These are phyloP conservation scores for Catamblyrhynchus diadema DNA, from an alignment of 2,797 vertebrate genomes.

Conservation along the genomic window DNA sequence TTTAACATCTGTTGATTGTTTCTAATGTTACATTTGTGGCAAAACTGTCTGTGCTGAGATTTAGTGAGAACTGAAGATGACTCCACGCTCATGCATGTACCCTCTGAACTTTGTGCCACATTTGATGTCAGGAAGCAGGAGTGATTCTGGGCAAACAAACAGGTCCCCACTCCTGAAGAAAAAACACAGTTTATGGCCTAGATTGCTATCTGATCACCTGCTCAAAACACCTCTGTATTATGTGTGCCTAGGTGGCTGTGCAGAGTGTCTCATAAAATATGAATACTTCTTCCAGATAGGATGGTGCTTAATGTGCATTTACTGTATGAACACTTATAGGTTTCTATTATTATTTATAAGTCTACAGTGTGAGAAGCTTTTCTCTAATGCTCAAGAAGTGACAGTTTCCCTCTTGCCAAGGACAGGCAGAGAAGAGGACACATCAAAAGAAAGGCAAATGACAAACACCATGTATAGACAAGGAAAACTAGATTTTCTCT, in stretches of 20 bases:
- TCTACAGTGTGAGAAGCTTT: neutral
- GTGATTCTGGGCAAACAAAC: neutral
- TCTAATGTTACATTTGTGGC: neutral
- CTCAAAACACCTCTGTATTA: neutral
- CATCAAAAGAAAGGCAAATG: neutral
- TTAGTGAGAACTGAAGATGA: neutral
- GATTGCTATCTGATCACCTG: neutral
- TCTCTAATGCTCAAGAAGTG: constrained; percentile 3
- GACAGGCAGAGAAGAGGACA: neutral
- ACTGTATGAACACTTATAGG: constrained; percentile 17
- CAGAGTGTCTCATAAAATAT: constrained; percentile 39
- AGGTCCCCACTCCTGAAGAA: neutral
- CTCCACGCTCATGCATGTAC: fast-evolving
- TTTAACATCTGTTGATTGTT: constrained; percentile 45
- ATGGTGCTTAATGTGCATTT: neutral
- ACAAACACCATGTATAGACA: neutral
- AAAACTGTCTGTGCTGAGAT: neutral
- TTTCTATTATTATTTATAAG: constrained; percentile 61
- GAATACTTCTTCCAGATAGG: constrained; percentile 9
- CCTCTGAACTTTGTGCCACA: neutral
- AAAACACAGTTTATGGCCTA: neutral
- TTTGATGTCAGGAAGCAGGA: neutral
- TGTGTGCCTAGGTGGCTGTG: neutral
- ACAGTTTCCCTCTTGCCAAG: neutral
- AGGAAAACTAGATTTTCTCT: neutral